Evolutionary conservation across 2,797 vertebrate genomes (phyloP), one percentile per base, ranked within the genome.

Genomic region (Thripadectes ignobilis): DNA sequence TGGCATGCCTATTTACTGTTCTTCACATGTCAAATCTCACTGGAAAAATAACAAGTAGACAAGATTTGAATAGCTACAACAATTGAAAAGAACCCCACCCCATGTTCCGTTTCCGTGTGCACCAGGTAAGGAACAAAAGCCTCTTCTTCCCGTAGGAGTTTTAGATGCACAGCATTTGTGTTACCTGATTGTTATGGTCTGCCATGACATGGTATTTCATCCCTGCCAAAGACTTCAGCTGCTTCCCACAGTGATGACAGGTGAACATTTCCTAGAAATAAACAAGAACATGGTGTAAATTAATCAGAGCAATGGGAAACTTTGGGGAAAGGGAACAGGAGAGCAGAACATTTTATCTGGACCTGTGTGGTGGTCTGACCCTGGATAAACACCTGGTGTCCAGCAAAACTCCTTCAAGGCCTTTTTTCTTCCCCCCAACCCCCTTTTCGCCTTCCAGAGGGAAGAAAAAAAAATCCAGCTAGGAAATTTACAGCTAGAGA

Each of bases 121-220:
- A n/a, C n/a, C 38, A 41, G 12, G 30, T 23, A 88, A 81, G 45
- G 59, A 90, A 67, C n/a, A 79, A 52, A 43, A 73, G 48, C 29
- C 34, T 78, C 4, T 12, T 57, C 30, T 41, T 59, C 34, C 69
- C 61, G 32, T 6, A 66, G 17, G 22, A 46, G 55, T 45, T 92
- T 46, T 3, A 45, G 49, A 41, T 10, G 49, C 24, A 16, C 51
- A 79, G 67, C 8, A 80, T 34, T 6, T 17, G 24, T 29, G 34
- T 98, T 97, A 99, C 99, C 99, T 99, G 97, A 83, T 98, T 98
- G 93, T 98, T 99, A 96, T 99, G 99, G 93, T 99, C 99, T 38
- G 99, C 99, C 99, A 99, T 99, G 97, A 99, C 97, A 34, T 99
- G 99, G 94, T 99, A 99, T 95, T 99, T 99, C 98, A 99, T 99